Base-by-base conservation (phyloP, 2,113 vertebrate species). In the Seriola aureovittata region DNA sequence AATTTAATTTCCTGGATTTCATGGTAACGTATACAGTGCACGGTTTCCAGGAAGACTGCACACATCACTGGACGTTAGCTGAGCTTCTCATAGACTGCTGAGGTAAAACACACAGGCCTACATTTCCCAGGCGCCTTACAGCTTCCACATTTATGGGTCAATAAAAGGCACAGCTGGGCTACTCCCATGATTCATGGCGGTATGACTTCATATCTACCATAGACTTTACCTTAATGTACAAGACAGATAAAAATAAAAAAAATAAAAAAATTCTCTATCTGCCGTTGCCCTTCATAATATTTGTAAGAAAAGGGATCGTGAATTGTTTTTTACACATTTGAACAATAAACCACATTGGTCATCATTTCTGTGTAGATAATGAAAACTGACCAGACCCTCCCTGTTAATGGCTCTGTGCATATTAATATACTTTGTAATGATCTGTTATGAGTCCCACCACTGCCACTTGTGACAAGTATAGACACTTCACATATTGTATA, bases 1-100 rank as follows among this genome's bases (percentile, higher is more conserved):
- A 64, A 87, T 85, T 89, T 44, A 8, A 88, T 87, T 91, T 91
- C 82, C 89, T 89, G 80, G 59, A 85, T 69, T 85, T 78, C 44
- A 60, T 38, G 63, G 80, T 75, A 68, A 88, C 66, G 50, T 71
- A 57, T 82, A 66, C 34, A 62, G 82, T 60, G 42, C 70, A n/a
- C 75, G 32, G 60, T 80, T 80, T 86, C 75, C 63, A 70, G 60
- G 40, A 87, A 83, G 55, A 64, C 75, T 11, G 69, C 68, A 80
- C 70, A 77, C 32, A 75, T 76, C 58, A 78, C 29, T 90, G 65
- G 63, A 78, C 54, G 44, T 75, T 72, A 85, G 67, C 84, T 23
- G 17, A 63, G 72, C 71, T 87, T 88, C 62, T 76, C 60, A 5
- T 48, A 36, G 58, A 85, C 54, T 50, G 48, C 76, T 66, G 50